Conservation (phyloP, 1,140 invertebrate genomes). For the Stenopsyche tienmushanensis region DNA sequence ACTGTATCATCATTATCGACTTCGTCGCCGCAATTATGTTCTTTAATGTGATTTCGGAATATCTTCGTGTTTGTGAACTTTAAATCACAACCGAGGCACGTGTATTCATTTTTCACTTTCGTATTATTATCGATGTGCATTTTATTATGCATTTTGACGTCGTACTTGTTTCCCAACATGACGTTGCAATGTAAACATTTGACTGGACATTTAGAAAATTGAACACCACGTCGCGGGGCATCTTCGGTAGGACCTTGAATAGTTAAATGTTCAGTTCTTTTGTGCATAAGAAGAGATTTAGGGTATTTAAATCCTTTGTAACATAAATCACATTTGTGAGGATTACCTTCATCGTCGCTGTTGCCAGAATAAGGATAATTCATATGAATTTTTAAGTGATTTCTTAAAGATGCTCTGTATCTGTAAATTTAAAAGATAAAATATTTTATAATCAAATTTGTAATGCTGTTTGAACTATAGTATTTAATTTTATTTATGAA, state of each 20-base stretch:
- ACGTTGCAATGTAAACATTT: slow-evolving; percentile 52
- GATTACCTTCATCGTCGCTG: slow-evolving; percentile 45
- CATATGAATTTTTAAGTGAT: slow-evolving; percentile 20
- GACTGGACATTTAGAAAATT: slow-evolving; percentile 47
- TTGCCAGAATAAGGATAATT: slow-evolving; percentile 38
- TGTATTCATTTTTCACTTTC: slow-evolving; percentile 52
- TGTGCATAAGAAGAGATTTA: slow-evolving; percentile 48
- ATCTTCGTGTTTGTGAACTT: slow-evolving; percentile 45
- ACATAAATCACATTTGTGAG: slow-evolving; percentile 45
- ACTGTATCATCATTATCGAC: slow-evolving; percentile 7
- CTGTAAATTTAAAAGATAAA: slow-evolving; percentile 1
- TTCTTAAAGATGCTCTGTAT: slow-evolving; percentile 8
- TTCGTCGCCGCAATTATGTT: background rate
- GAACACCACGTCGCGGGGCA: background rate
- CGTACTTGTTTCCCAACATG: slow-evolving; percentile 49
- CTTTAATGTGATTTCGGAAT: slow-evolving; percentile 28
- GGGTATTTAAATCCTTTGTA: slow-evolving; percentile 51
- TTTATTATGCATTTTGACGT: slow-evolving; percentile 51
- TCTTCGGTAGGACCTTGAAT: slow-evolving; percentile 43
- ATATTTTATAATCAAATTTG: background rate
- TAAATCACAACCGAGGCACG: slow-evolving; percentile 48
- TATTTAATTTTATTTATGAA: too few relatives aligned
- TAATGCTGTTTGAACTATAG: too few relatives aligned
- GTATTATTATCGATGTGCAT: slow-evolving; percentile 50
- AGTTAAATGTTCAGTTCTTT: slow-evolving; percentile 44